Evolutionary conservation across 2,888 invertebrate species (phyloP), one percentile per base, ranked within the genome.

Genomic region (Isotomurus palustris): DNA sequence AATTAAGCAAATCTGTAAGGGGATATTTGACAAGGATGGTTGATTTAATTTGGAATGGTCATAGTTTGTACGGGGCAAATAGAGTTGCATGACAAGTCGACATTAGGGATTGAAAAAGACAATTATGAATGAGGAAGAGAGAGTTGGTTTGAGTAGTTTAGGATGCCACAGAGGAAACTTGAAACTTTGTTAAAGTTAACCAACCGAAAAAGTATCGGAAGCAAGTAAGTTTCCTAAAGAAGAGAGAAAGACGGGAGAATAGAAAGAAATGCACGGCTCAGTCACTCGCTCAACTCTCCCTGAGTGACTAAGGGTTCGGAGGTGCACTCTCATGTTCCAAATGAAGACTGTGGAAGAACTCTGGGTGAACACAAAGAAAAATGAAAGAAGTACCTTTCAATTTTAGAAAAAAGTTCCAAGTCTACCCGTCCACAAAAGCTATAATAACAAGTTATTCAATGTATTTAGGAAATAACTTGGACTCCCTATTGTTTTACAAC

Each of bases 171-270:
- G 32, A 10, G 8, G 43, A 43, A 43, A 43, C 43, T 22, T 43
- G 43, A 43, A 43, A 43, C 43, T 43, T 43, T 43, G 43, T 43
- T 43, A 43, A 43, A 43, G 43, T 43, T 43, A 43, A 43, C 43
- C 43, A 43, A 43, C 22, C 43, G 43, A 43, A 43, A 43, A 43
- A 43, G 43, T 43, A 43, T 43, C 43, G 43, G 43, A 43, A 43
- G 24, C 43, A 43, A 43, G 21, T n/a, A n/a, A n/a, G n/a, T n/a
- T n/a, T n/a, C n/a, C n/a, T n/a, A n/a, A n/a, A n/a, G n/a, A n/a
- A n/a, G n/a, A n/a, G n/a, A n/a, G n/a, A n/a, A n/a, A n/a, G n/a
- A n/a, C n/a, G n/a, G n/a, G n/a, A n/a, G n/a, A n/a, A n/a, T n/a
- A n/a, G n/a, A n/a, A n/a, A n/a, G n/a, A n/a, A n/a, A n/a, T n/a